phyloP scores from a whole-genome alignment of 2,888 invertebrate species.

The Pseudoips prasinana region DNA sequence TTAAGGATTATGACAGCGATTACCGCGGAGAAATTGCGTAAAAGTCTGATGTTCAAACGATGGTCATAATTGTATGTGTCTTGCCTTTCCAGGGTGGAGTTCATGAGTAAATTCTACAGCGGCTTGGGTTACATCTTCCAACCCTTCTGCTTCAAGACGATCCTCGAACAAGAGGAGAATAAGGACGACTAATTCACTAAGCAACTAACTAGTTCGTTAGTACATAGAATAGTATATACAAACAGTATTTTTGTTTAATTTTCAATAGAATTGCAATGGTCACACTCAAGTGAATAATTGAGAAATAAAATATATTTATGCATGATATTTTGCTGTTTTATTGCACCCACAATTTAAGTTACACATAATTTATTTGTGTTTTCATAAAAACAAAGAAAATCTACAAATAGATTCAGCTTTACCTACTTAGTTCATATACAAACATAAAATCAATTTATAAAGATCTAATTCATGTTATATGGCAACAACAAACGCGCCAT shows the following conservation, averaged over 20 bases:
- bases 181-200: slow-evolving; percentile 59
- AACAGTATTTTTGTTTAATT: slow-evolving; percentile 53
- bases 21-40: too few relatives aligned
- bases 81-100: slow-evolving; percentile 89
- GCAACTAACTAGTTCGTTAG: slow-evolving; percentile 2
- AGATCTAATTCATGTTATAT: too few relatives aligned
- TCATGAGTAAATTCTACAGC: slow-evolving; percentile 96
- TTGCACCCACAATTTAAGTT: too few relatives aligned
- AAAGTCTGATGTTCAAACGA: too few relatives aligned
- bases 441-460: too few relatives aligned
- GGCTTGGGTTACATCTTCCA: slow-evolving; percentile 92
- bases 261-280: slow-evolving; percentile 42
- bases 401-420: too few relatives aligned
- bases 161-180: slow-evolving; percentile 82
- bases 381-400: too few relatives aligned
- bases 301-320: slow-evolving; percentile 61
- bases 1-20: too few relatives aligned
- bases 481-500: too few relatives aligned
- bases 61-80: too few relatives aligned
- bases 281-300: slow-evolving; percentile 49
- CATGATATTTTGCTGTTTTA: slow-evolving; percentile 53
- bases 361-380: too few relatives aligned
- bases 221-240: slow-evolving; percentile 43
- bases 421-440: too few relatives aligned
- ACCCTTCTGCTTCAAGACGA: slow-evolving; percentile 92